Evolutionary conservation across 2,888 invertebrate genomes (phyloP), one percentile per base, ranked within the genome.

Genomic region (Dascillus cervinus): DNA sequence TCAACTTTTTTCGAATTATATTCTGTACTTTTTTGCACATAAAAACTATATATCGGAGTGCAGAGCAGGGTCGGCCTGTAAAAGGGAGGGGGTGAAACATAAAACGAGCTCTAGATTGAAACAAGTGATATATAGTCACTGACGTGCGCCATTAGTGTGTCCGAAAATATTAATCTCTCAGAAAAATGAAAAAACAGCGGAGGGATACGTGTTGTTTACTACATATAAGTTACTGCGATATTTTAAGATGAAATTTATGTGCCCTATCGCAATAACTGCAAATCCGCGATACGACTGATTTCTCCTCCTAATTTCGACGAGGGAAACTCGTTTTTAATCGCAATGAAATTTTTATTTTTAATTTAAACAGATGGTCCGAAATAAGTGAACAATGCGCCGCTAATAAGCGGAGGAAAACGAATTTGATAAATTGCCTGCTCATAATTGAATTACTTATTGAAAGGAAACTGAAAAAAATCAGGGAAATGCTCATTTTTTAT

Each of bases 141-240:
- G 66, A 66, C 65, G 64, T 62, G 60, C 60, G 59, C 65, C 65
- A 66, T 66, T 66, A 66, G 64, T 61, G 64, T 65, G 66, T 66
- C 66, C 64, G 51, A 65, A 66, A 66, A 66, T 66, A 66, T 66
- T 66, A 66, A 66, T 66, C 65, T 66, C 64, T 56, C 52, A 59
- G 59, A 63, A 62, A 61, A 63, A 62, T 57, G 58, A 62, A 60
- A 60, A 63, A 62, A 60, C 56, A 50, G 49, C 43, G 33, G 41
- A 39, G 45, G 44, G 44, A 43, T 46, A 46, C 46, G 48, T 48
- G 52, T 49, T 50, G 49, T 51, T 51, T 51, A 17, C 17, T 17
- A 8, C 17, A 17, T 17, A 17, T 4, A 17, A 17, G 8, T 4
- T 17, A 6, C 5, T 6, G 8, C 4, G 8, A 6, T 6, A 17